Evolutionary conservation across 2,888 invertebrate species (phyloP), one percentile per base, ranked within the genome.

Genomic region (Branchellion lobata): DNA sequence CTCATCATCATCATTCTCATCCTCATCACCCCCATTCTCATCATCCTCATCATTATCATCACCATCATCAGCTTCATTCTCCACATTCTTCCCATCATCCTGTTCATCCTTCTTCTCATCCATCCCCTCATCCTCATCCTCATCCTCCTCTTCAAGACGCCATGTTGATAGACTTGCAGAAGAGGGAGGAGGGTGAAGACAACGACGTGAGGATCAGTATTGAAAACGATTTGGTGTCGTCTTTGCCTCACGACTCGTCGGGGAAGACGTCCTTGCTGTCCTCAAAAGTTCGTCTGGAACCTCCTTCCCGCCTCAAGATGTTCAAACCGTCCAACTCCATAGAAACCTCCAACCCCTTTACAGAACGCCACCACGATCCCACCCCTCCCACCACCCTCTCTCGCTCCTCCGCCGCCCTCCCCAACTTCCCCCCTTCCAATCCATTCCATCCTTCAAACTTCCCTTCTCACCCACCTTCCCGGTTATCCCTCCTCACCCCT

Each of bases 241-340:
- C 77, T 36, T 27, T 40, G 27, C 75, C 51, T 18, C 75, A 53
- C 24, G 51, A n/a, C 18, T 27, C 5, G 27, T 53, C 75, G 51
- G 51, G 21, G 36, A 72, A 34, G 1, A 47, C 75, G 24, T 27
- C 27, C 2, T 53, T 53, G 21, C 27, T 31, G 2, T 53, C 31
- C n/a, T 75, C 29, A 33, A 34, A 18, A 34, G 29, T 40, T 3
- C 33, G 21, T 40, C 53, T 57, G 0, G 29, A 34, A 11, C 51
- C 27, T 8, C 75, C 75, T 27, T 53, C 51, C 36, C 53, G 77
- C 5, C 29, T 53, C 8, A 77, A 77, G 33, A 24, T 27, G 65
- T 77, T 77, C 77, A 77, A 77, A 33, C 77, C 77, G 11, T 77
- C 77, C 1, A 77, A 77, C 34, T 77, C 77, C n/a, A 77, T 77